Percentiles rank a stretch among this genome's conserved stretches.
These are phyloP conservation scores for Araneus ventricosus DNA, from an alignment of 1,140 invertebrate species.

Conservation along the genomic window DNA sequence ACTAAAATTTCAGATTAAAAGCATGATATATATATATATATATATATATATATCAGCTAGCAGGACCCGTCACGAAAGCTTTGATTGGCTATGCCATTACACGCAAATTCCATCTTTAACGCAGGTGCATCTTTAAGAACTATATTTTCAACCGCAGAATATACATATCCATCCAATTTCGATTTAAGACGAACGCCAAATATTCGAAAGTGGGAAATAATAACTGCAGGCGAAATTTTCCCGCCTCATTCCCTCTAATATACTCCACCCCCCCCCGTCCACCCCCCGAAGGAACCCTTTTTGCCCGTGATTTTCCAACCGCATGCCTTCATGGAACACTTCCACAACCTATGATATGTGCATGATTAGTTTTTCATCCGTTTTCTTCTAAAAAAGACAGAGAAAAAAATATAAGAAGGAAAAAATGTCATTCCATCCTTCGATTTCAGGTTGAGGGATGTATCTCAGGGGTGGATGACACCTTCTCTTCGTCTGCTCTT, in stretches of 20 bases:
- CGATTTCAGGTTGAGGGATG: not conserved
- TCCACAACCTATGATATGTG: not conserved
- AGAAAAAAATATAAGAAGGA: no score
- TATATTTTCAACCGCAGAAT: not conserved
- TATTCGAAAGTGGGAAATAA: not conserved
- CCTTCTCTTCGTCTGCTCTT: not conserved
- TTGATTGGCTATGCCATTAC: not conserved
- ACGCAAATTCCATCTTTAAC: not conserved
- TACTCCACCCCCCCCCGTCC: not conserved
- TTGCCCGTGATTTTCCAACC: constrained; percentile 13
- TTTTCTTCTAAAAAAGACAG: not conserved
- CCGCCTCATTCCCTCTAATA: constrained; percentile 48
- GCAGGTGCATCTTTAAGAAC: not conserved
- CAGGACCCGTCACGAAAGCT: not conserved
- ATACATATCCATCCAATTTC: not conserved
- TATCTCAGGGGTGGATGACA: not conserved
- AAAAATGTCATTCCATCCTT: not conserved
- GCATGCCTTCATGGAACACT: not conserved
- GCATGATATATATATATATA: no score
- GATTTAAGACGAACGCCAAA: not conserved
- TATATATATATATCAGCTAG: no score
- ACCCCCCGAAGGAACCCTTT: not conserved
- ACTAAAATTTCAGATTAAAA: no score
- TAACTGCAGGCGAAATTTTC: constrained; percentile 23
- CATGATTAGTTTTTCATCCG: constrained; percentile 52